These are phyloP conservation scores for Amorpha juglandis DNA, from an alignment of 2,888 invertebrate genomes.

Conservation along the genomic window DNA sequence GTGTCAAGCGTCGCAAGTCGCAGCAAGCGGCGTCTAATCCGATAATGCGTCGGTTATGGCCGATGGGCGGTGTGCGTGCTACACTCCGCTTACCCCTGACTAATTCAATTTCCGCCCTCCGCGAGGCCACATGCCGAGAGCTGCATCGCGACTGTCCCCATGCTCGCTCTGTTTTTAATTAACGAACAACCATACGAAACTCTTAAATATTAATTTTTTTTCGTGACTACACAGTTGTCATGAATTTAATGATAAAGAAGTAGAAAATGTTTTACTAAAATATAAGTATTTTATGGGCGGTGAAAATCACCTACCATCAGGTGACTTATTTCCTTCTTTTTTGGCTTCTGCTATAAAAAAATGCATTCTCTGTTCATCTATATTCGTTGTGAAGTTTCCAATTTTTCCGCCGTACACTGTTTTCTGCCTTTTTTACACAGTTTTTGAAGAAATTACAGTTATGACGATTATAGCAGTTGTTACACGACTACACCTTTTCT, in stretches of 20 bases:
- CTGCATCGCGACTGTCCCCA: conserved; percentile 52
- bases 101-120: conserved; percentile 64
- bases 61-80: conserved; percentile 54
- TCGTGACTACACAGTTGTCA: conserved; percentile 1
- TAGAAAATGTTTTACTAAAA: background rate
- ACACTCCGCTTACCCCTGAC: conserved; percentile 50
- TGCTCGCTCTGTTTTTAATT: conserved; percentile 68
- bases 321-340: no score
- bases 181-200: conserved; percentile 39
- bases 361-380: no score
- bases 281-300: background rate
- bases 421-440: no score
- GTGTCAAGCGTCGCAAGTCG: conserved; percentile 39
- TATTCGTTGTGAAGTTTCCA: no score
- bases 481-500: no score
- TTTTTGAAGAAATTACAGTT: no score
- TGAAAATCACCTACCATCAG: no score
- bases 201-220: conserved; percentile 28
- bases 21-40: conserved; percentile 47
- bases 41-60: conserved; percentile 66
- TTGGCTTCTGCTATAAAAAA: no score
- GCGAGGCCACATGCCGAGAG: conserved; percentile 59
- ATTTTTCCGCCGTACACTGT: no score
- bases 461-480: no score
- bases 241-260: background rate